A percentile compares a stretch with the other conserved stretches of the same genome.
Conservation (phyloP, 2,888 invertebrate species). For the Scelioninae gen. 1 region DNA sequence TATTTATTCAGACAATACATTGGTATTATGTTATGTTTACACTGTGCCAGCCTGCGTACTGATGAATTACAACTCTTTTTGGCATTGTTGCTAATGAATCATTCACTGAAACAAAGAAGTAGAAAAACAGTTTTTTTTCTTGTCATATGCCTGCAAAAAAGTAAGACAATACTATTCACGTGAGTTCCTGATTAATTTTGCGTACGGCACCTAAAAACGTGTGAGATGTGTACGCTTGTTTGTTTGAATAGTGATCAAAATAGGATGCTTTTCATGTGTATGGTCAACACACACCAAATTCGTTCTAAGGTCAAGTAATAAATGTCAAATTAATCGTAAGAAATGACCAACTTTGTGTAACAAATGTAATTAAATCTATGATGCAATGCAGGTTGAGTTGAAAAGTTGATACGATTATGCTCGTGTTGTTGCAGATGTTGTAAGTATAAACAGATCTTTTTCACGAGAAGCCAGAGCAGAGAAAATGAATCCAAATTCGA, state of each 20-base stretch:
- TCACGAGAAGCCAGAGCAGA: slow-evolving; percentile 1
- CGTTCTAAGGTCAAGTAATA: slow-evolving; percentile 31
- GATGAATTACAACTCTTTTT: slow-evolving; percentile 14
- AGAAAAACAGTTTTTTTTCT: background rate
- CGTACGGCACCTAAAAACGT: background rate
- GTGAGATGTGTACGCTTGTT: slow-evolving; percentile 13
- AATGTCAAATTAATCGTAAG: slow-evolving; percentile 42
- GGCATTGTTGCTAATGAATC: background rate
- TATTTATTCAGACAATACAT: slow-evolving; percentile 36
- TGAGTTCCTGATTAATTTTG: background rate
- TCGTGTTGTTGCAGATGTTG: slow-evolving; percentile 24
- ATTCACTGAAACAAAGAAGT: slow-evolving; percentile 11
- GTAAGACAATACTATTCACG: background rate
- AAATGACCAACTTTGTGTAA: slow-evolving; percentile 13
- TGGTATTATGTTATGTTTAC: slow-evolving; percentile 7
- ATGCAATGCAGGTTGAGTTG: slow-evolving; percentile 19
- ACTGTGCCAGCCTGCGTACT: slow-evolving; percentile 1
- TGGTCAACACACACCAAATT: slow-evolving; percentile 29
- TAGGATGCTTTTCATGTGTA: slow-evolving; percentile 30
- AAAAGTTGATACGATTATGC: slow-evolving; percentile 24
- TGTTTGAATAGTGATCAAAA: slow-evolving; percentile 28
- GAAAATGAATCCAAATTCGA: slow-evolving; percentile 30
- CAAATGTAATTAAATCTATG: slow-evolving; percentile 30
- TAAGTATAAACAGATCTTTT: slow-evolving; percentile 37
- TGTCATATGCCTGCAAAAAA: slow-evolving; percentile 1